phyloP scores from a whole-genome alignment of 2,888 invertebrate genomes.

The Meliscaeva auricollis region DNA sequence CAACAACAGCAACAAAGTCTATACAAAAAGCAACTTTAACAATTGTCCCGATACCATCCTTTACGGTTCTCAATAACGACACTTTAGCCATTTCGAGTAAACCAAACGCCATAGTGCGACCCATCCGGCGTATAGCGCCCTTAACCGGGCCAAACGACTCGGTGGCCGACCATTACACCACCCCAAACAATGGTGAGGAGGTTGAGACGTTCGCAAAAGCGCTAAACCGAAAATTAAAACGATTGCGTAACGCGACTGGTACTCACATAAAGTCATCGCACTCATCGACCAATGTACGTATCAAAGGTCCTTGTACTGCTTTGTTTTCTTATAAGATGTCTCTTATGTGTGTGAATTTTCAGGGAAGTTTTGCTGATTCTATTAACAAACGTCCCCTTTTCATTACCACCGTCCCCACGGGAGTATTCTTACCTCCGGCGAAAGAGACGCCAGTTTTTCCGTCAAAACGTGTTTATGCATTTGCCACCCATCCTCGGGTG shows the following conservation, averaged over 20 bases:
- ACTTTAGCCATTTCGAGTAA: conserved; percentile 79
- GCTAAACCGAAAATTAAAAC: conserved; percentile 89
- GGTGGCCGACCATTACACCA: conserved; percentile 40
- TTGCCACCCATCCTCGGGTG: conserved; percentile 87
- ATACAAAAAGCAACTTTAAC: conserved; percentile 15
- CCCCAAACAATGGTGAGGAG: conserved; percentile 64
- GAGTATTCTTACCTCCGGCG: conserved; percentile 91
- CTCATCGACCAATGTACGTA: conserved; percentile 77
- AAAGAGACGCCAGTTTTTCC: conserved; percentile 84
- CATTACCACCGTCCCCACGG: conserved; percentile 92
- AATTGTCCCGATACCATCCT: conserved; percentile 78
- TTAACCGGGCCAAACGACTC: conserved; percentile 64
- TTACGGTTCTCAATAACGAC: conserved; percentile 79
- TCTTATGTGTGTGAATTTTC: conserved; percentile 71
- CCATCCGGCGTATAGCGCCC: conserved; percentile 83
- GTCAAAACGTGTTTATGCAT: conserved; percentile 86
- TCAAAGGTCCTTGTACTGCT: conserved; percentile 54
- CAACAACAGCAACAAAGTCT: background rate
- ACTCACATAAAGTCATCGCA: conserved; percentile 58
- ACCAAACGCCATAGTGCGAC: conserved; percentile 86
- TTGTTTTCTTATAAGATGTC: conserved; percentile 70
- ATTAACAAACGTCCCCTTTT: conserved; percentile 86
- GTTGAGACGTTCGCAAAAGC: conserved; percentile 87
- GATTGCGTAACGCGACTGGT: conserved; percentile 87
- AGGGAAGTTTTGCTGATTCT: conserved; percentile 79